Base-by-base conservation (phyloP, 1,140 invertebrate genomes). In the Octopus bimaculoides region DNA sequence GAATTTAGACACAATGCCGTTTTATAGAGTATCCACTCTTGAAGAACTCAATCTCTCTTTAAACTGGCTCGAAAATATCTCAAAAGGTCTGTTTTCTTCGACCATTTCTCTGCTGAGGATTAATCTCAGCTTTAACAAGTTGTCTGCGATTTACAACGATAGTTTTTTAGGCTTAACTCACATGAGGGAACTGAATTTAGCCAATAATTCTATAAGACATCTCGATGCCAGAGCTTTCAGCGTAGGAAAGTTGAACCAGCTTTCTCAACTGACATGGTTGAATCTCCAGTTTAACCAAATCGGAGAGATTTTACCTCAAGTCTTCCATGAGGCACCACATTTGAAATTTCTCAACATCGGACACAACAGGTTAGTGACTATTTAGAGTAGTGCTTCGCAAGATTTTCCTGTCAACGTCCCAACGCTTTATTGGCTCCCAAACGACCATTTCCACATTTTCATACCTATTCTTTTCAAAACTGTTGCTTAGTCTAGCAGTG, bases 311-410 rank as follows among this genome's bases (percentile, higher is more conserved):
- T 78, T 75, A 56, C 53, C 78, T 0, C 78, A 82, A 14, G 78
- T 81, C 52, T 77, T 85, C 5, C 81, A 79, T 77, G 82, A 82
- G 5, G 20, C 83, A 4, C 84, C 84, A 12, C 80, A 83, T 78
- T 54, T 85, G 66, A 85, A 85, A 76, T 83, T 83, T 77, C 75
- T 83, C 1, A 83, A 83, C 74, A 14, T 85, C 20, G 81, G 82
- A 20, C 80, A 83, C 53, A 85, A 85, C 55, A 77, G 54, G 69
- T 76, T 83, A 9, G 74, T 80, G 26, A 9, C 26, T 41, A 41
- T 41, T 41, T 41, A 41, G 26, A 41, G 26, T 41, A 41, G 26
- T 41, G 26, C 26, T 41, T 41, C 26, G 26, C 26, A 41, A 41
- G 26, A 1, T 41, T 41, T 41, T 41, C 26, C 26, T 41, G 26